Evolutionary conservation across 2,888 invertebrate species (phyloP).

Genomic region (Cynaeus angustus): DNA sequence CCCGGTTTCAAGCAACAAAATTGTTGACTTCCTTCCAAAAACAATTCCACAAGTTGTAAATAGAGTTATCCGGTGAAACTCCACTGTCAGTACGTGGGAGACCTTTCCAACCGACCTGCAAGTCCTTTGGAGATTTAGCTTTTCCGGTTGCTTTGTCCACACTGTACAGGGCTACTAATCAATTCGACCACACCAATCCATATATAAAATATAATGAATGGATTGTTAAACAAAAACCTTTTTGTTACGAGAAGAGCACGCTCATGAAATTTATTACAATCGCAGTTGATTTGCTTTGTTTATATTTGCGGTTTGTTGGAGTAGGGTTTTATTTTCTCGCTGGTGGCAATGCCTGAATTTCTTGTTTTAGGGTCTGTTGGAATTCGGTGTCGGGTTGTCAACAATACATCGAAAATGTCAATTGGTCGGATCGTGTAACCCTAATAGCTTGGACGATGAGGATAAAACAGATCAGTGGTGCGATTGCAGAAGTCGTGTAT

Average conservation of each 20-base stretch:
- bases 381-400: slow-evolving; percentile 25
- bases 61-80: slow-evolving; percentile 46
- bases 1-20: slow-evolving; percentile 14
- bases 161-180: slow-evolving; percentile 31
- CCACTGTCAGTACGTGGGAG: slow-evolving; percentile 35
- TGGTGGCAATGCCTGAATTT: neutral
- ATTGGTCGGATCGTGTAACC: slow-evolving; percentile 43
- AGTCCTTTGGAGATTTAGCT: slow-evolving; percentile 43
- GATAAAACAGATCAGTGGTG: slow-evolving; percentile 18
- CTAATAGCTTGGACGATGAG: slow-evolving; percentile 40
- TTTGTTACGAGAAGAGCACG: slow-evolving; percentile 9
- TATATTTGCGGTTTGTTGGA: neutral
- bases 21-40: slow-evolving; percentile 47
- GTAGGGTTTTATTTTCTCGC: neutral
- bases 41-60: slow-evolving; percentile 48
- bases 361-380: slow-evolving; percentile 8
- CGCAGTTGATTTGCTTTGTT: slow-evolving; percentile 1
- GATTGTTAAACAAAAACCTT: slow-evolving; percentile 38
- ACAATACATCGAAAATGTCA: slow-evolving; percentile 34
- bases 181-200: slow-evolving; percentile 21
- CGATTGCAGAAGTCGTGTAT: slow-evolving; percentile 10
- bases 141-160: slow-evolving; percentile 40
- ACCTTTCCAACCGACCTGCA: slow-evolving; percentile 21
- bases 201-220: slow-evolving; percentile 25
- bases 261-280: slow-evolving; percentile 17